phyloP scores from a whole-genome alignment of 30 jellyfish, hydroid and myxozoan genomes.

The Hydractinia symbiolongicarpus region DNA sequence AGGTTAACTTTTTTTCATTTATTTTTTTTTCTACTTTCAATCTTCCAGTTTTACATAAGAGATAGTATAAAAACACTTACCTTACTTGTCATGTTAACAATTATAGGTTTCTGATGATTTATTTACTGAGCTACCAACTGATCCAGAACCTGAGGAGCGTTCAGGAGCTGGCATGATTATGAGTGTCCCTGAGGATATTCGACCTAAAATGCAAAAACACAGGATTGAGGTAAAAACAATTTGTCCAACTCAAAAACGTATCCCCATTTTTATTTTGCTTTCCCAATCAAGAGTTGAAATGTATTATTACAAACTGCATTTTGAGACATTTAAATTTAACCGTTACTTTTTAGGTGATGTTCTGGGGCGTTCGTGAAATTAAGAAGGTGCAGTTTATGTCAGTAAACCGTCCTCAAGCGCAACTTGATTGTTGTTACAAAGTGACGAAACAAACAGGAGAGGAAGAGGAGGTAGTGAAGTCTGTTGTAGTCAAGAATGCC shows the following conservation, averaged over 20 bases:
- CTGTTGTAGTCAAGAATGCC: conserved; percentile 77
- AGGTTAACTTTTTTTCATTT: conserved; percentile 33
- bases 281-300: not conserved
- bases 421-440: conserved; percentile 83
- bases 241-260: not conserved
- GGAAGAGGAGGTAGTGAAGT: conserved; percentile 45
- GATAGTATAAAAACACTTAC: not conserved
- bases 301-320: not conserved
- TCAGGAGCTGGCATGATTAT: conserved; percentile 26
- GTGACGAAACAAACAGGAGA: conserved; percentile 45
- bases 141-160: conserved; percentile 45
- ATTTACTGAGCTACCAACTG: conserved; percentile 60
- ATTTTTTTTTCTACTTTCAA: not conserved
- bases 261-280: not conserved
- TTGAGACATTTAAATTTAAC: not conserved
- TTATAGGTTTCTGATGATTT: conserved; percentile 67
- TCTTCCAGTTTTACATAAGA: not conserved
- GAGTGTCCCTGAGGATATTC: conserved; percentile 63
- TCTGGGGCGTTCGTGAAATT: conserved; percentile 98
- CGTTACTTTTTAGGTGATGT: conserved; percentile 46
- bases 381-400: conserved; percentile 71
- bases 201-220: conserved; percentile 71
- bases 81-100: not conserved
- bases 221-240: conserved; percentile 61
- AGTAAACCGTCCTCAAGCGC: conserved; percentile 77